Percentiles rank a stretch among this genome's conserved stretches.
Conservation (phyloP, 2,113 vertebrate species). For the Bagarius yarrelli region DNA sequence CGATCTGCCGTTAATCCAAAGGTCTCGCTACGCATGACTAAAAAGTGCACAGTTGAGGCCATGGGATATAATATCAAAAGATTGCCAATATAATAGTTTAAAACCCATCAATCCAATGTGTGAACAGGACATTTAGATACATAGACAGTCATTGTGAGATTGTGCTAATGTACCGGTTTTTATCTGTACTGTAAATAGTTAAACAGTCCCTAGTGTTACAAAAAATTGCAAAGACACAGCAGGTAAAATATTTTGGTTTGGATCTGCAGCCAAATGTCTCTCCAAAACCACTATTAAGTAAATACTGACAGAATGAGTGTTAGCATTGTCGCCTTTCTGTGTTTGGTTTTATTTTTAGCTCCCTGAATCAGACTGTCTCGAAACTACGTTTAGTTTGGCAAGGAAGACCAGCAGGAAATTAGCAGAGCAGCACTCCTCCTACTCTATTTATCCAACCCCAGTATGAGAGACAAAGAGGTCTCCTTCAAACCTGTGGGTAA, state of each 20-base stretch:
- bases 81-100: background rate
- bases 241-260: background rate
- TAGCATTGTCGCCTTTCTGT: conserved; percentile 14
- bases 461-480: conserved; percentile 23
- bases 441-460: conserved; percentile 46
- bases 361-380: conserved; percentile 55
- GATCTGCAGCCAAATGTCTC: background rate
- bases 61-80: background rate
- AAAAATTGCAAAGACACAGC: background rate
- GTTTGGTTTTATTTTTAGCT: conserved; percentile 62
- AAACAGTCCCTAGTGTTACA: background rate
- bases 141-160: background rate
- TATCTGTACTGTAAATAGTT: background rate
- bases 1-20: too few species aligned
- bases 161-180: background rate
- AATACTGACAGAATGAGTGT: conserved; percentile 15
- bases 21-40: too few species aligned
- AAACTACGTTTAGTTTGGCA: conserved; percentile 47
- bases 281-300: conserved; percentile 11
- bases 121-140: background rate
- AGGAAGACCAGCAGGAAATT: conserved; percentile 52
- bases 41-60: too few species aligned
- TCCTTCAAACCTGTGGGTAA: conserved; percentile 18
- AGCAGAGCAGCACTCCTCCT: conserved; percentile 57
- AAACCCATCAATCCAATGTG: background rate